These are phyloP conservation scores for Drosophila ezoana DNA, from an alignment of 2,888 invertebrate species.

Conservation along the genomic window DNA sequence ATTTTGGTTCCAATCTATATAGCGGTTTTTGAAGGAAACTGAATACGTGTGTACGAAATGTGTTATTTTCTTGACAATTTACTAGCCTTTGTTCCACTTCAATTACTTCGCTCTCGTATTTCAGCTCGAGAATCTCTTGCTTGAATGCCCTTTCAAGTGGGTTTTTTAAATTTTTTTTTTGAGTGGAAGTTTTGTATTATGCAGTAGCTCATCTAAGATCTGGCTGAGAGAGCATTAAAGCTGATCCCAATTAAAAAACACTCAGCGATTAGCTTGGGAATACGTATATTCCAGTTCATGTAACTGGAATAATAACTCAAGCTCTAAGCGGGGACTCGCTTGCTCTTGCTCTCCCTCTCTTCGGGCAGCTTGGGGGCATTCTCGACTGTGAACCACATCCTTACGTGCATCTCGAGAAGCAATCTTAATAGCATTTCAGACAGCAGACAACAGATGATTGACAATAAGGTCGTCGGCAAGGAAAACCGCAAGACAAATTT, in stretches of 20 bases:
- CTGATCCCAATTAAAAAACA: conserved; percentile 15
- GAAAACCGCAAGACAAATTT: conserved; percentile 77
- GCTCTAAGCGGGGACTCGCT: not conserved
- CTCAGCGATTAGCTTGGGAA: conserved; percentile 19
- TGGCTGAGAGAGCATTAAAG: conserved; percentile 10
- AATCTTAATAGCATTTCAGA: conserved; percentile 51
- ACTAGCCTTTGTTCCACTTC: conserved; percentile 45
- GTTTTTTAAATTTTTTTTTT: not conserved
- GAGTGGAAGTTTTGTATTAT: not conserved
- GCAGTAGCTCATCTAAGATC: conserved; percentile 10
- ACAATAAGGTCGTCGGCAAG: conserved; percentile 59
- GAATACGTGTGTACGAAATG: conserved; percentile 2
- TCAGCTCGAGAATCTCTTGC: conserved; percentile 35
- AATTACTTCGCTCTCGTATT: conserved; percentile 36
- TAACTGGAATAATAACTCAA: conserved; percentile 15
- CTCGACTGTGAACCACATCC: conserved; percentile 38
- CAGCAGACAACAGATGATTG: conserved; percentile 71
- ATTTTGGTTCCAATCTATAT: not conserved
- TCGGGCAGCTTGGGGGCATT: conserved; percentile 1
- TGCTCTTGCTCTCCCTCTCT: not conserved
- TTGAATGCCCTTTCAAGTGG: conserved; percentile 43
- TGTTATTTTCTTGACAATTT: conserved; percentile 34
- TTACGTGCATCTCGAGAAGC: conserved; percentile 32
- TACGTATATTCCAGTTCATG: conserved; percentile 19
- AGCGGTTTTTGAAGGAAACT: not conserved